phyloP scores from a whole-genome alignment of 2,888 invertebrate genomes.

The Patella ulyssiponensis region DNA sequence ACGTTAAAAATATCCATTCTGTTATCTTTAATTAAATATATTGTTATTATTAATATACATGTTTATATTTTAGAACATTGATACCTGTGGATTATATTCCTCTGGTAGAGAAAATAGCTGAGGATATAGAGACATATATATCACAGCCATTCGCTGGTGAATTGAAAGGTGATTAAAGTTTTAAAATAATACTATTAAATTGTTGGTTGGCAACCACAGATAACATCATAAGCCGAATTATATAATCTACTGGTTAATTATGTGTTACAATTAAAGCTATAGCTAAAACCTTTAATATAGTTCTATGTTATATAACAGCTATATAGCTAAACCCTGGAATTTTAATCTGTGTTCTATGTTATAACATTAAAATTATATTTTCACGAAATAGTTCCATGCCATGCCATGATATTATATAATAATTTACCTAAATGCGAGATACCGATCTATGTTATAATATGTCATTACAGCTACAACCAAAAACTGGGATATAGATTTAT shows the following conservation, averaged over 20 bases:
- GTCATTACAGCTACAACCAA: background rate
- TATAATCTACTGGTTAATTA: no score
- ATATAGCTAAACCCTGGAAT: conserved; percentile 48
- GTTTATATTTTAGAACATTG: conserved; percentile 35
- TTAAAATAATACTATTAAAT: background rate
- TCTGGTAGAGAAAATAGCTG: conserved; percentile 42
- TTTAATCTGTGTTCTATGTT: conserved; percentile 22
- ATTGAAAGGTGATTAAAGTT: conserved; percentile 43
- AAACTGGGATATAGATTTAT: no score
- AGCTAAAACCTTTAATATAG: no score
- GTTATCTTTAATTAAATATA: no score
- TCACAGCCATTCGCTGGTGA: conserved; percentile 49
- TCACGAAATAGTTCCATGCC: no score
- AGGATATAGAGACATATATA: conserved; percentile 44
- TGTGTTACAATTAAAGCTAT: no score
- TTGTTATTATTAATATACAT: background rate
- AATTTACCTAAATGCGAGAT: no score
- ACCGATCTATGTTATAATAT: background rate
- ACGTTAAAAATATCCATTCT: no score
- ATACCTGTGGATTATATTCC: conserved; percentile 42
- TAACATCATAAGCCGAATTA: no score
- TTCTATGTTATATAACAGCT: conserved; percentile 29
- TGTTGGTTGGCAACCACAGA: no score
- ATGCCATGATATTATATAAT: no score
- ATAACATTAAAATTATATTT: no score